phyloP scores from a whole-genome alignment of 2,797 vertebrate species.

The Brachyalestes nurse region DNA sequence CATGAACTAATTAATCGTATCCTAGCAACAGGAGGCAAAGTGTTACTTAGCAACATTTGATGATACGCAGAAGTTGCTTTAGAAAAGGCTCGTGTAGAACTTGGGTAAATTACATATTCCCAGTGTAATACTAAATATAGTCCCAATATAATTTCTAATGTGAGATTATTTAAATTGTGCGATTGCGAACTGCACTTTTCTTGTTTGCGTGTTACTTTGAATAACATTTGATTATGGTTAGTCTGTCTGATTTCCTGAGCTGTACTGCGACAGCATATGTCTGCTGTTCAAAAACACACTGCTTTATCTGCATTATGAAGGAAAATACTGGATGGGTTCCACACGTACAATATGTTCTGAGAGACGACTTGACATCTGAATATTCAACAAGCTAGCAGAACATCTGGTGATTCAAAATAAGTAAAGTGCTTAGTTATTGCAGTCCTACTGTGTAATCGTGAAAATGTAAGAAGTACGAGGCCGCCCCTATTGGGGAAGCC shows the following conservation, averaged over 20 bases:
- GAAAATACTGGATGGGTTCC: not conserved
- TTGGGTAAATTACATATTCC: slow-evolving; percentile 40
- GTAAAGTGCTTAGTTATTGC: not conserved
- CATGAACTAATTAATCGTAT: slow-evolving; percentile 78
- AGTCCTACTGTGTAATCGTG: not conserved
- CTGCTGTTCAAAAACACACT: not conserved
- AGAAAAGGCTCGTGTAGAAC: slow-evolving; percentile 32
- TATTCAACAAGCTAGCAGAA: not conserved
- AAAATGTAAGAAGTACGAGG: not conserved
- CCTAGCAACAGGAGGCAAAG: slow-evolving; percentile 79
- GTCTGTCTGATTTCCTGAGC: not conserved
- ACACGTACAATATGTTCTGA: too few species aligned
- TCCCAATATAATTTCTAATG: slow-evolving; percentile 9
- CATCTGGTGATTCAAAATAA: not conserved
- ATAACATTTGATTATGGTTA: not conserved
- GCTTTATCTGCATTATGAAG: slow-evolving; percentile 12
- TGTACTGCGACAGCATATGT: not conserved
- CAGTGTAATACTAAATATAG: slow-evolving; percentile 23
- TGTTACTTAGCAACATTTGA: slow-evolving; percentile 77
- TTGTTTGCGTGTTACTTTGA: not conserved
- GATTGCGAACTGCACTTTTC: not conserved
- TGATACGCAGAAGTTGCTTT: slow-evolving; percentile 63
- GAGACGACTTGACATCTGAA: too few species aligned
- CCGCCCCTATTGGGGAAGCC: not conserved
- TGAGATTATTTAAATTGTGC: not conserved